Percentiles rank a stretch among this genome's conserved stretches.
These are phyloP conservation scores for Philopotamus ludificatus DNA, from an alignment of 1,140 invertebrate species.

Conservation along the genomic window DNA sequence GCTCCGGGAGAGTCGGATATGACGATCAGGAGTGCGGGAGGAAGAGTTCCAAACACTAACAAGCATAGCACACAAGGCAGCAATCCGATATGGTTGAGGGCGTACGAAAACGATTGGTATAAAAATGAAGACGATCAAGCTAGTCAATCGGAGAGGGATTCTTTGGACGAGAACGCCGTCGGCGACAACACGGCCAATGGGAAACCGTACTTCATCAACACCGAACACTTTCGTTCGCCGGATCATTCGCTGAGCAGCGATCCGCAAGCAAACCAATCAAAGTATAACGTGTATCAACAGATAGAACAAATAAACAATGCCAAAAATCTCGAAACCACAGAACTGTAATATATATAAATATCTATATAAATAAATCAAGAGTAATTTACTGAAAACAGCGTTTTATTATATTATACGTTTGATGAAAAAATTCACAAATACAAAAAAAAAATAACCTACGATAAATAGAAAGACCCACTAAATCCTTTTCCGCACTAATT, in stretches of 20 bases:
- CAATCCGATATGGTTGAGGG: slow-evolving; percentile 93
- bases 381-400: no score
- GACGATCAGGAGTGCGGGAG: slow-evolving; percentile 65
- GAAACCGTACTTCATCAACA: slow-evolving; percentile 58
- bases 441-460: background rate
- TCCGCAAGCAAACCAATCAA: slow-evolving; percentile 58
- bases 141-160: slow-evolving; percentile 73
- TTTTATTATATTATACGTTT: no score
- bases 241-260: slow-evolving; percentile 51
- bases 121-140: slow-evolving; percentile 78
- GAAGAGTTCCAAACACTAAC: slow-evolving; percentile 88
- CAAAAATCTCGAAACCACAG: slow-evolving; percentile 84
- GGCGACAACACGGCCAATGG: slow-evolving; percentile 61
- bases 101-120: slow-evolving; percentile 93
- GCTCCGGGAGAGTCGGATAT: slow-evolving; percentile 70
- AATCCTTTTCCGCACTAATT: background rate
- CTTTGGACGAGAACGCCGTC: slow-evolving; percentile 83
- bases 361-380: background rate
- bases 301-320: slow-evolving; percentile 63
- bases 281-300: slow-evolving; percentile 65
- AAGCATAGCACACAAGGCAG: slow-evolving; percentile 91
- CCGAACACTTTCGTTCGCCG: slow-evolving; percentile 55
- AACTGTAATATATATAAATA: slow-evolving; percentile 57
- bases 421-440: no score
- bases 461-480: background rate